A percentile compares a stretch with the other conserved stretches of the same genome.
Evolutionary conservation across 1,140 invertebrate genomes (phyloP).

Genomic region (Dryas iulia): DNA sequence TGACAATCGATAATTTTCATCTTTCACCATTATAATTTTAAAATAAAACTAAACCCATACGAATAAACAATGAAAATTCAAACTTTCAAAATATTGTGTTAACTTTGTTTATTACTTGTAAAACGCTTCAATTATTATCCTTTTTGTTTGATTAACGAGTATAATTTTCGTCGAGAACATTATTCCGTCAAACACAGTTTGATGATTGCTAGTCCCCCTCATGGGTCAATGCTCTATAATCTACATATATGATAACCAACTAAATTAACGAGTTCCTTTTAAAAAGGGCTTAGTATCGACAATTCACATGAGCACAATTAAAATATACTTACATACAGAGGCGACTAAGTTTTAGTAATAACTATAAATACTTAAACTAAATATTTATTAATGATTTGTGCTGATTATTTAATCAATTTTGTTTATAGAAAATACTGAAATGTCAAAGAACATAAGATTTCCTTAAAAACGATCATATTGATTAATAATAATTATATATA

Average conservation of each 20-base stretch:
- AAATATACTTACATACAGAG: neutral
- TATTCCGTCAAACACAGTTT: neutral
- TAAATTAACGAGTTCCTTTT: constrained; percentile 4
- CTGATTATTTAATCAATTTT: too few species aligned
- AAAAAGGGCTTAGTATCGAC: neutral
- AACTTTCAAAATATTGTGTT: too few species aligned
- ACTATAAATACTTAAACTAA: neutral
- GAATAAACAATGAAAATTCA: too few species aligned
- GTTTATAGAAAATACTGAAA: too few species aligned
- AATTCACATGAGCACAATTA: neutral
- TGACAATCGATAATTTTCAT: too few species aligned
- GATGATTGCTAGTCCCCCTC: neutral
- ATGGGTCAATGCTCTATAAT: neutral
- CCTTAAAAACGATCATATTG: too few species aligned
- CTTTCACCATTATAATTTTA: too few species aligned
- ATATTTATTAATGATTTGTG: too few species aligned
- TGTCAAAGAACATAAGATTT: too few species aligned
- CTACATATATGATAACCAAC: neutral
- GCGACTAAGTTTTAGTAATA: neutral
- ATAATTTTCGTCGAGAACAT: neutral
- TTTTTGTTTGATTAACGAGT: neutral
- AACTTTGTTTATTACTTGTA: neutral
- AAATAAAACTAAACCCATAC: too few species aligned
- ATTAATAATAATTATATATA: too few species aligned
- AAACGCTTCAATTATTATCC: neutral